Percentiles rank a stretch among this genome's conserved stretches.
Evolutionary conservation across 2,113 vertebrate genomes (phyloP).

Genomic region (Rhizomys pruinosus): DNA sequence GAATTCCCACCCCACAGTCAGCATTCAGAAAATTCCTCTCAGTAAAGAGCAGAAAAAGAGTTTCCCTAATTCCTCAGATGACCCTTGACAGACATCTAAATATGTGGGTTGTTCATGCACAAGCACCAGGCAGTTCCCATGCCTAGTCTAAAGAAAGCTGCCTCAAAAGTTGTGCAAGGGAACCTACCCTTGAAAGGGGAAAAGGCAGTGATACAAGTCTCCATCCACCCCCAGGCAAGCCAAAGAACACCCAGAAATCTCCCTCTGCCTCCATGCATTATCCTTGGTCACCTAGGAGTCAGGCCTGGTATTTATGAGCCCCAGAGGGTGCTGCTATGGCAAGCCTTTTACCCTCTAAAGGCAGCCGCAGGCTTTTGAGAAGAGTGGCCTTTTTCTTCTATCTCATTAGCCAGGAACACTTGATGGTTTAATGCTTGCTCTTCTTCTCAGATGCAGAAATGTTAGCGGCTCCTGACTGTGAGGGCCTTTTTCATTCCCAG

Average conservation of each 20-base stretch:
- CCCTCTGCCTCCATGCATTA: neutral
- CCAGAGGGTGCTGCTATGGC: conserved; percentile 62
- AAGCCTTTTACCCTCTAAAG: conserved; percentile 59
- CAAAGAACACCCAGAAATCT: conserved; percentile 18
- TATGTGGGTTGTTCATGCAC: neutral
- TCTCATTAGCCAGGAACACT: conserved; percentile 80
- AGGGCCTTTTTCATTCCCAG: conserved; percentile 67
- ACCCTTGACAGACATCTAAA: neutral
- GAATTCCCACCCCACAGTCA: neutral
- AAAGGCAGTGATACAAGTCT: neutral
- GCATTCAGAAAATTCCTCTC: conserved; percentile 5
- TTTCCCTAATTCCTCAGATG: neutral
- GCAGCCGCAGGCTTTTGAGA: conserved; percentile 65
- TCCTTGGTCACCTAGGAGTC: conserved; percentile 79
- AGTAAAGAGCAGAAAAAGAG: neutral
- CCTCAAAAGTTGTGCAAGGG: neutral
- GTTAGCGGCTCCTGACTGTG: conserved; percentile 59
- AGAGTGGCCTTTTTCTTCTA: conserved; percentile 60
- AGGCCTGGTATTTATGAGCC: conserved; percentile 79
- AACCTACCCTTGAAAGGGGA: neutral
- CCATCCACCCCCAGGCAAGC: neutral
- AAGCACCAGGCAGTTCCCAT: neutral
- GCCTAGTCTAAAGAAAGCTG: neutral
- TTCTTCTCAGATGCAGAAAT: conserved; percentile 68
- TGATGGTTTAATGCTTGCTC: conserved; percentile 72